Evolutionary conservation across 2,113 vertebrate genomes (phyloP).

Genomic region (Haemorhous mexicanus): DNA sequence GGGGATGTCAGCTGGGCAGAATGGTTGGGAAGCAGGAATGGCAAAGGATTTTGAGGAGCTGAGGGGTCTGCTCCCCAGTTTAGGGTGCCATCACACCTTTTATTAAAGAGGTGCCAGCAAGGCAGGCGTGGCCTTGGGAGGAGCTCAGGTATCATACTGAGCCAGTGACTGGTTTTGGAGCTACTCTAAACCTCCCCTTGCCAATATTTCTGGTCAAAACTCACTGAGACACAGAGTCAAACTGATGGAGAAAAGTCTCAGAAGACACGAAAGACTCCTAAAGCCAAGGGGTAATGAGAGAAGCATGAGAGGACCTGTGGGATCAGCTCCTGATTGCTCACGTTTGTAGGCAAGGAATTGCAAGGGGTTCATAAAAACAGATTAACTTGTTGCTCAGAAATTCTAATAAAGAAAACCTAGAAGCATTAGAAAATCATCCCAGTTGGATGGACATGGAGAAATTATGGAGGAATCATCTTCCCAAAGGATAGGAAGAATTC

Average conservation of each 20-base stretch:
- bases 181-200: not conserved
- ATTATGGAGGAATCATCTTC: not conserved
- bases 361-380: not conserved
- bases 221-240: not conserved
- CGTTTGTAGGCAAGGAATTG: not conserved
- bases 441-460: not conserved
- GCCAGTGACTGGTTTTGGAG: not conserved
- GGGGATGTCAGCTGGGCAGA: not conserved
- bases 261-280: not conserved
- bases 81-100: not conserved
- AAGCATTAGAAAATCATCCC: not conserved
- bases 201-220: not conserved
- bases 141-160: not conserved
- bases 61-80: not conserved
- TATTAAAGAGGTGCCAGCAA: not conserved
- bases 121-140: not conserved
- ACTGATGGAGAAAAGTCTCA: not conserved
- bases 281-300: not conserved
- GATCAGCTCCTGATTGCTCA: not conserved
- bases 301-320: not conserved
- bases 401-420: not conserved
- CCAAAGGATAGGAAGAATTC: not conserved
- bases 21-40: not conserved
- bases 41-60: not conserved
- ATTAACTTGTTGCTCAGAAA: not conserved